Evolutionary conservation across 2,113 vertebrate species (phyloP), one percentile per base, ranked within the genome.

Genomic region (Rafetus swinhoei): DNA sequence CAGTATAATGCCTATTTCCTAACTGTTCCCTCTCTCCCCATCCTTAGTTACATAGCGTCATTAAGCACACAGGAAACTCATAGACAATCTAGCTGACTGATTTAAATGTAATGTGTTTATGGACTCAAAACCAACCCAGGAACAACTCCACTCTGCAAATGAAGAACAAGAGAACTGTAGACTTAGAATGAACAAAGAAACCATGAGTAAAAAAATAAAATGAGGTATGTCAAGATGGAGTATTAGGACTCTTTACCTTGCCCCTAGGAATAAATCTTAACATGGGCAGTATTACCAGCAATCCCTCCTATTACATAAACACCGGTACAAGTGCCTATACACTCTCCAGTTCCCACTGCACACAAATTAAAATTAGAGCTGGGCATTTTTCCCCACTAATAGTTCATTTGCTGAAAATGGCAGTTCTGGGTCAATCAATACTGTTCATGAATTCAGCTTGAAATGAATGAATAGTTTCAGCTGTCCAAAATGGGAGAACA

Each of bases 241-340:
- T 77, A 59, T 57, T 45, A 79, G 77, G 45, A 87, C 39, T 45
- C 35, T 76, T 21, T 74, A 74, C 32, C 84, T 79, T 53, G 53
- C 80, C 87, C 77, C 62, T 82, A 80, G 93, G 15, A 90, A 79
- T 62, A 93, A 82, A 92, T 87, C 87, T 74, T 52, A 93, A 93
- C 90, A 19, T 7, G 92, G 90, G 62, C 89, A 76, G 39, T 35
- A 89, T 76, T 87, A 86, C 83, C 81, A 24, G 85, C 76, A 93
- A 93, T 94, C 91, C 85, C 89, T 90, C 69, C 87, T 93, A 84
- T 91, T 93, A 83, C 81, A 95, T 95, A 59, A 88, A 88, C 92
- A 95, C 95, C 86, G 92, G 85, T 15, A 45, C 13, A 90, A 93
- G 92, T 85, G 94, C 84, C 88, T 87, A n/a, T 72, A 10, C n/a